Evolutionary conservation across 2,797 vertebrate genomes (phyloP).

Genomic region (Protosalanx chinensis): DNA sequence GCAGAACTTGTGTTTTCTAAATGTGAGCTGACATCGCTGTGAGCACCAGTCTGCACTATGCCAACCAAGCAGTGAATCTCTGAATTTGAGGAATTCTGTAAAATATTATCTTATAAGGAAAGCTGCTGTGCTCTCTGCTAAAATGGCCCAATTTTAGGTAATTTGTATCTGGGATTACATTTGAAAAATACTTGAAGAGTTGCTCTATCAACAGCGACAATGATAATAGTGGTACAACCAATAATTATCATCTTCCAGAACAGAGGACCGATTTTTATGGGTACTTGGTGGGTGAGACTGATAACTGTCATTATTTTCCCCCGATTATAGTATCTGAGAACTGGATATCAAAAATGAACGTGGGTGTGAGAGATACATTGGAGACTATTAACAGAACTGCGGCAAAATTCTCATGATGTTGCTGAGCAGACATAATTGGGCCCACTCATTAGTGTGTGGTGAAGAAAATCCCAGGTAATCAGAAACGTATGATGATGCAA

Average conservation of each 20-base stretch:
- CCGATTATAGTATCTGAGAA: constrained; percentile 77
- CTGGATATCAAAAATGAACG: constrained; percentile 56
- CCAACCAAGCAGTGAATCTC: constrained; percentile 60
- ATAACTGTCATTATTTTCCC: constrained; percentile 80
- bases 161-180: constrained; percentile 79
- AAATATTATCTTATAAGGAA: constrained; percentile 73
- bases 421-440: constrained; percentile 35
- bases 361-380: constrained; percentile 29
- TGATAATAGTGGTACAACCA: constrained; percentile 80
- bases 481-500: neutral
- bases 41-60: constrained; percentile 48
- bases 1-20: constrained; percentile 55
- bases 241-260: constrained; percentile 81
- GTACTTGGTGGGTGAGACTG: constrained; percentile 76
- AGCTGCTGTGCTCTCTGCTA: constrained; percentile 63
- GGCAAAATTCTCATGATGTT: constrained; percentile 36
- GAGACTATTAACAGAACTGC: constrained; percentile 58
- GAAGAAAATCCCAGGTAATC: neutral
- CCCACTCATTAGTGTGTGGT: neutral
- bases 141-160: constrained; percentile 79
- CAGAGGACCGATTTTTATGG: constrained; percentile 77
- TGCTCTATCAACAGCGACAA: constrained; percentile 77
- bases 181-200: constrained; percentile 74
- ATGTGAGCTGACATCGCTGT: constrained; percentile 61
- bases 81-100: constrained; percentile 73